Conservation (phyloP, 2,113 vertebrate species). For the Siphamia tubifer region DNA sequence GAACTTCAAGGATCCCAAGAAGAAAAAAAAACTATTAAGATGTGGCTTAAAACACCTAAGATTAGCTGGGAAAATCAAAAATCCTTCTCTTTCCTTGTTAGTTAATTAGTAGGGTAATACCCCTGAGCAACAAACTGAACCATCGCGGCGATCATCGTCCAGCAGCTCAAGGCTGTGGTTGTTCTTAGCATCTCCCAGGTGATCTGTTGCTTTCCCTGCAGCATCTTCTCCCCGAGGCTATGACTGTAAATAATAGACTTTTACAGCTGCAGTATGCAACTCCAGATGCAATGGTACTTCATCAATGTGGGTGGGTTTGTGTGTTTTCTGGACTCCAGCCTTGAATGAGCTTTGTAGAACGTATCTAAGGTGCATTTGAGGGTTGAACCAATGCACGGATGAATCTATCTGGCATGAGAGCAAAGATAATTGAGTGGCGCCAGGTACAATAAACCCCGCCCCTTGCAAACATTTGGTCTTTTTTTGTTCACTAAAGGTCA, state of each 20-base stretch:
- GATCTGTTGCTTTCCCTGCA: constrained; percentile 4
- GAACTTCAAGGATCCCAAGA: not conserved
- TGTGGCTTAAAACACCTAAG: not conserved
- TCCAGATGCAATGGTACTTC: constrained; percentile 3
- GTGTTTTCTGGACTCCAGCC: not conserved
- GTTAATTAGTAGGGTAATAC: constrained; percentile 24
- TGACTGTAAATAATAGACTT: constrained; percentile 31
- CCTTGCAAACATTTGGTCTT: no score
- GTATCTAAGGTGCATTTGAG: not conserved
- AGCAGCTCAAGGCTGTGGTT: constrained; percentile 40
- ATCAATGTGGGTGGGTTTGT: not conserved
- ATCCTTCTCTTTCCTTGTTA: not conserved
- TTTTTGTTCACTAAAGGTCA: no score
- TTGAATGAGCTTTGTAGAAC: not conserved
- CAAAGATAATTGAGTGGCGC: no score
- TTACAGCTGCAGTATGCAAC: constrained; percentile 16
- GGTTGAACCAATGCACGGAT: not conserved
- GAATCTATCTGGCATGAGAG: not conserved
- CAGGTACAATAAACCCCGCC: no score
- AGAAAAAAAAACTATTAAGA: not conserved
- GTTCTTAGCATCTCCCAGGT: constrained; percentile 24
- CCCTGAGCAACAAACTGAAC: constrained; percentile 41
- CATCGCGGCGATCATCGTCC: constrained; percentile 6
- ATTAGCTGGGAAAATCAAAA: not conserved
- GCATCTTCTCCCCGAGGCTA: not conserved